A percentile compares a stretch with the other conserved stretches of the same genome.
Evolutionary conservation across 2,797 vertebrate genomes (phyloP).

Genomic region (Enteromius argenteus): DNA sequence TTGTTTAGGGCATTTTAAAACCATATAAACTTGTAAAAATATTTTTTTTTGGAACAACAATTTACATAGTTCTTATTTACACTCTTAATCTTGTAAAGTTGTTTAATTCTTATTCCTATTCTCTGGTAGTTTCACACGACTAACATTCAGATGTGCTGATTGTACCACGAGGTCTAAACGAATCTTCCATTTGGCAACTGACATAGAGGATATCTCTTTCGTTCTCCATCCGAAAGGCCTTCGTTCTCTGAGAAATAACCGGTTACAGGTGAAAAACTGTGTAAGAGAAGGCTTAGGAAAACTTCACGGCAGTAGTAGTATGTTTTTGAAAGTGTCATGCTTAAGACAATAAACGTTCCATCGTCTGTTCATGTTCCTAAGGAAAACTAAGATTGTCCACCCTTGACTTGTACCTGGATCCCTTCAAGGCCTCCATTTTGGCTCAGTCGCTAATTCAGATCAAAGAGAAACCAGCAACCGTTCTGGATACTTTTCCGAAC

Average conservation of each 20-base stretch:
- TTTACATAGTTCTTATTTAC: constrained; percentile 66
- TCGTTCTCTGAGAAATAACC: background rate
- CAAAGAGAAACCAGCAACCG: background rate
- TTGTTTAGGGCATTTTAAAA: constrained; percentile 64
- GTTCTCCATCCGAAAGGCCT: constrained; percentile 9
- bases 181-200: constrained; percentile 20
- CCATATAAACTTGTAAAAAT: constrained; percentile 76
- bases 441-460: constrained; percentile 10
- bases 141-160: constrained; percentile 15
- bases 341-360: background rate
- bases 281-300: background rate
- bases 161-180: background rate
- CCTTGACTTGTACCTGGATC: background rate
- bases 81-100: constrained; percentile 53
- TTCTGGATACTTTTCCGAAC: constrained; percentile 3
- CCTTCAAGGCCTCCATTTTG: background rate
- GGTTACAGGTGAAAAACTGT: background rate
- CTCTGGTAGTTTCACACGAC: background rate
- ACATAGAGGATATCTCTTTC: background rate
- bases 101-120: background rate
- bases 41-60: constrained; percentile 54
- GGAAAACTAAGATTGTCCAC: background rate
- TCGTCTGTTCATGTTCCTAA: background rate
- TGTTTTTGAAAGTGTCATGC: background rate
- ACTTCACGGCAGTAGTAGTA: constrained; percentile 11